Conservation (phyloP, 2,797 vertebrate genomes). For the Amniataba percoides region DNA sequence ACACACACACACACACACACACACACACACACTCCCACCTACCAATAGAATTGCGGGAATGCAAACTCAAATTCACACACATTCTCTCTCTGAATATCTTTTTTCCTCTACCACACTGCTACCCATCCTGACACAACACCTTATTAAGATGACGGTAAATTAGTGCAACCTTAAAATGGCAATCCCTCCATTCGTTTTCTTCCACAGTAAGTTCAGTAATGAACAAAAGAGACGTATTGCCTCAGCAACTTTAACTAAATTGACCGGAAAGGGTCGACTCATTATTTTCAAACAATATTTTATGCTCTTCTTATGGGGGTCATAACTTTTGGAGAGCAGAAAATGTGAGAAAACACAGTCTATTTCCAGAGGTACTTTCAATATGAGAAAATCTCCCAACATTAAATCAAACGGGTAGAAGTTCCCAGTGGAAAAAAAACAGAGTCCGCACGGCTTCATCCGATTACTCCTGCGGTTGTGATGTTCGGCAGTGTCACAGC, state of each 20-base stretch:
- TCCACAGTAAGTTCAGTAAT: constrained; percentile 9
- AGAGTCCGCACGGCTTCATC: constrained; percentile 8
- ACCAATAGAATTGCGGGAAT: constrained; percentile 32
- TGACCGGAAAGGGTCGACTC: neutral
- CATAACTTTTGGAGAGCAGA: constrained; percentile 16
- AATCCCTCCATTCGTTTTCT: neutral
- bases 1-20: constrained; percentile 32
- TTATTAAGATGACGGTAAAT: constrained; percentile 34
- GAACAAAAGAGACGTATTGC: neutral
- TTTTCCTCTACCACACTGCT: neutral
- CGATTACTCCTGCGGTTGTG: constrained; percentile 32
- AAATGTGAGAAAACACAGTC: constrained; percentile 23
- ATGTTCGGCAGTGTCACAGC: constrained; percentile 57
- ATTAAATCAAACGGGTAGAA: constrained; percentile 27
- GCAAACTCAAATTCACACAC: constrained; percentile 40
- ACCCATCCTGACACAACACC: neutral
- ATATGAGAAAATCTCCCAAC: neutral
- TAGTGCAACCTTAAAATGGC: constrained; percentile 2
- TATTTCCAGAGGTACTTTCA: constrained; percentile 22
- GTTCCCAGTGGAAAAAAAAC: constrained; percentile 38
- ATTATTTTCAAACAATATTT: constrained; percentile 24
- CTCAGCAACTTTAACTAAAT: constrained; percentile 10
- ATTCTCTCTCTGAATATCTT: constrained; percentile 1
- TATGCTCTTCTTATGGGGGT: constrained; percentile 7
- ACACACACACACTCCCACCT: constrained; percentile 3